Base-by-base conservation (phyloP, 2,888 invertebrate genomes). In the Brachylomia viminalis region DNA sequence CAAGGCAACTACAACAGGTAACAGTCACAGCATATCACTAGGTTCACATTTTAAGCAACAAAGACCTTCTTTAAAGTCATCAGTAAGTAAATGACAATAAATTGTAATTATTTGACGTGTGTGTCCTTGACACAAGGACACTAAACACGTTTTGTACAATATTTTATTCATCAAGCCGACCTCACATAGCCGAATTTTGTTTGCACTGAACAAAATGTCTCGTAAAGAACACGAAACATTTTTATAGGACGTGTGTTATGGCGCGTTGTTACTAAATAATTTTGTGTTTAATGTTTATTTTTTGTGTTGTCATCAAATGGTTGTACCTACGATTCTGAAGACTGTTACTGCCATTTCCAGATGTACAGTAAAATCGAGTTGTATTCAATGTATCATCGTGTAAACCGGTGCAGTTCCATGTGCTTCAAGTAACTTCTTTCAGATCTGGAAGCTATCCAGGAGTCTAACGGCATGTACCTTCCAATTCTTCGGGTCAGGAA, bases 131-230 rank as follows among this genome's bases (percentile, higher is more conserved):
- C 66, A 70, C 86, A 87, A 86, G 83, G 82, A 72, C 78, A 65
- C 42, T 38, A 27, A 64, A 73, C 65, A 80, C 67, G 58, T 47
- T 27, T 15, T 47, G 61, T 76, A 91, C 92, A 87, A 91, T 88
- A n/a, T n/a, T n/a, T 91, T 92, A 93, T 93, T 92, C 91, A 92
- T 89, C 79, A 85, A 79, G 88, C 79, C 87, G 89, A 89, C 88
- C 89, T 88, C 87, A 91, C 88, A 84, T 84, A 86, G 84, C 88
- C 88, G 83, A 90, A 89, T 88, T 89, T 84, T 85, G 89, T 90
- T 91, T 91, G 88, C 90, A 83, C 77, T 86, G 79, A 80, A 72
- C 83, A 78, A 76, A 79, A 66, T 82, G 81, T 78, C 67, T 77
- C 80, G 69, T 88, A 83, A 83, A 87, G 66, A 72, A 68, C 82